Evolutionary conservation across 64 coral and sea anemone genomes (phyloP).

Genomic region (Trachythela sp.): DNA sequence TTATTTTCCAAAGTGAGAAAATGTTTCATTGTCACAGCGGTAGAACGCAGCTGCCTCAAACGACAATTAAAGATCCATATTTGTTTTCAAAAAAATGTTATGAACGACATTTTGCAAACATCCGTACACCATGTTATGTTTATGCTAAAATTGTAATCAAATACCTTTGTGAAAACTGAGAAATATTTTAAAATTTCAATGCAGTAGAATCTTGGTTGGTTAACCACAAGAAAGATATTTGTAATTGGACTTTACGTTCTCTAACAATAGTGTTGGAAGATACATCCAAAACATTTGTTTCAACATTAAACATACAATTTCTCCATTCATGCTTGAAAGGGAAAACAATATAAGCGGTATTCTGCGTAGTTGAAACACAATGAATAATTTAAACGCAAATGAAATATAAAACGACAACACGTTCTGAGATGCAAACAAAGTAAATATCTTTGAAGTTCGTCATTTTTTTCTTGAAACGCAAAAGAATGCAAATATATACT

Average conservation of each 20-base stretch:
- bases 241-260: too few species aligned
- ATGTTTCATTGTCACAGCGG: background rate
- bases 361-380: background rate
- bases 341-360: background rate
- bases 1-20: background rate
- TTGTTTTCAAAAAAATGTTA: background rate
- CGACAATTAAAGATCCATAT: background rate
- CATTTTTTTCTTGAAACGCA: too few species aligned
- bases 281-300: background rate
- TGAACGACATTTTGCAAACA: background rate
- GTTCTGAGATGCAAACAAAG: background rate
- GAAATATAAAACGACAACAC: background rate
- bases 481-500: too few species aligned
- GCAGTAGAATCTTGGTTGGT: background rate
- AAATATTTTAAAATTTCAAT: background rate
- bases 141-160: background rate
- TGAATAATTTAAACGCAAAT: background rate
- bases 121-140: background rate
- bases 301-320: background rate
- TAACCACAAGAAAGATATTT: background rate
- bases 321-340: background rate
- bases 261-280: background rate
- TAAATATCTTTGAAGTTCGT: background rate
- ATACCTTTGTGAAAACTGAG: background rate
- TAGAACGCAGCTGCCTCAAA: background rate